These are phyloP conservation scores for Neodontobutis hainanensis DNA, from an alignment of 2,113 vertebrate species.

Conservation along the genomic window DNA sequence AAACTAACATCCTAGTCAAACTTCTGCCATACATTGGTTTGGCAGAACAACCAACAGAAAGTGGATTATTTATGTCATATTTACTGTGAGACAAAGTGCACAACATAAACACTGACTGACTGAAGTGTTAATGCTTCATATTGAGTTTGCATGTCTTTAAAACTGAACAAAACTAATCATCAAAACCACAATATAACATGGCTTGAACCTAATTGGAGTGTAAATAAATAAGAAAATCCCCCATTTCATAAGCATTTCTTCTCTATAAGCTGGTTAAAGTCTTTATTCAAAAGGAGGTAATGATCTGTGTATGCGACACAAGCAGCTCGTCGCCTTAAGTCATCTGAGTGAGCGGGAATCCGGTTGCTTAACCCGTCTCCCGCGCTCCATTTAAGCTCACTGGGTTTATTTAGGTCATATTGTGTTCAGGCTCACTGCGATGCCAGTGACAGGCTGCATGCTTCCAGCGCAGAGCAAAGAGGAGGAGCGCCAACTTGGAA, in stretches of 20 bases:
- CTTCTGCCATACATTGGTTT: not conserved
- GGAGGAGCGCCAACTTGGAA: constrained; percentile 33
- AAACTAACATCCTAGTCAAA: too few species aligned
- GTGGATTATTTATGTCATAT: not conserved
- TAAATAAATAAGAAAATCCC: too few species aligned
- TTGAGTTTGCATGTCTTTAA: too few species aligned
- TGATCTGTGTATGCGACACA: not conserved
- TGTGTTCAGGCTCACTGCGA: constrained; percentile 66
- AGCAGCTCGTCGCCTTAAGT: constrained; percentile 37
- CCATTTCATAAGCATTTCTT: too few species aligned
- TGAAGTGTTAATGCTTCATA: too few species aligned
- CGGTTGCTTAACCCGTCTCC: constrained; percentile 37
- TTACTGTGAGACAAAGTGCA: not conserved
- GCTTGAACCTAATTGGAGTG: too few species aligned
- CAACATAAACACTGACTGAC: not conserved
- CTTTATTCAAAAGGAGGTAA: not conserved
- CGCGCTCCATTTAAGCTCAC: constrained; percentile 25
- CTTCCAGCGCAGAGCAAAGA: constrained; percentile 42
- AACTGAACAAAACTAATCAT: too few species aligned
- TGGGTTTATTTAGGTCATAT: constrained; percentile 77
- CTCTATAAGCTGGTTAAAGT: not conserved
- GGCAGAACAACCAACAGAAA: not conserved
- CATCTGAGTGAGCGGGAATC: constrained; percentile 22
- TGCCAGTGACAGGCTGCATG: constrained; percentile 59
- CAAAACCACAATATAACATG: too few species aligned